Conservation (phyloP, 2,113 vertebrate genomes). For the Pipra filicauda region DNA sequence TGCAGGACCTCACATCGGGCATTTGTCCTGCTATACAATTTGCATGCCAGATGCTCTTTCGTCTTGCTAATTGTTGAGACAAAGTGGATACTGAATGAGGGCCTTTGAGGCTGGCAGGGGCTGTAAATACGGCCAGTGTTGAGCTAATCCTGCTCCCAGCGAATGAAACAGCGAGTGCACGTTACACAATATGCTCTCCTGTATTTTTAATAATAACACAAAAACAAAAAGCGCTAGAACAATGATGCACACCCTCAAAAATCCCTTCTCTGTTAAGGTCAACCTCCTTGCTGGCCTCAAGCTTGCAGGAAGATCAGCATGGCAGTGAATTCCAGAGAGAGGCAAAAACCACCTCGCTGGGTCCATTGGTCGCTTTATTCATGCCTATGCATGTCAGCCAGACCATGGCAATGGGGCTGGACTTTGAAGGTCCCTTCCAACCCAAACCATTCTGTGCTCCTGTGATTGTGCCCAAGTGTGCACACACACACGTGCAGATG, state of each 20-base stretch:
- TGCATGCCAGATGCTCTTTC: constrained; percentile 27
- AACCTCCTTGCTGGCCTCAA: background rate
- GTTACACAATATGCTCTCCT: background rate
- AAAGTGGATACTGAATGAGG: constrained; percentile 27
- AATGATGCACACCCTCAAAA: background rate
- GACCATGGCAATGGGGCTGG: accelerated
- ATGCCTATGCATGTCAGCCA: accelerated
- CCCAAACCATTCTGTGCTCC: background rate
- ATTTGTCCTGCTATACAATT: constrained; percentile 14
- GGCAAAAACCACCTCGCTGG: background rate
- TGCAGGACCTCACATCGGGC: constrained; percentile 15
- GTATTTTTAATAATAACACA: background rate
- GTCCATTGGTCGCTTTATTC: background rate
- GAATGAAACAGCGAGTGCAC: background rate
- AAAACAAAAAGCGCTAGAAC: background rate
- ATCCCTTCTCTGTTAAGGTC: background rate
- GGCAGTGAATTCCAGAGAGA: background rate
- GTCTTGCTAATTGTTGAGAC: background rate
- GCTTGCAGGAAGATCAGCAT: background rate
- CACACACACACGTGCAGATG: accelerated
- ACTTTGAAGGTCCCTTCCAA: background rate
- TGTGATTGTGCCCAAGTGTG: accelerated
- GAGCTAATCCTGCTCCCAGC: constrained; percentile 3
- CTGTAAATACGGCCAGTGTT: background rate
- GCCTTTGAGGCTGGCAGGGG: background rate